These are phyloP conservation scores for Mionectes olivaceus DNA, from an alignment of 2,797 vertebrate species.

Conservation along the genomic window DNA sequence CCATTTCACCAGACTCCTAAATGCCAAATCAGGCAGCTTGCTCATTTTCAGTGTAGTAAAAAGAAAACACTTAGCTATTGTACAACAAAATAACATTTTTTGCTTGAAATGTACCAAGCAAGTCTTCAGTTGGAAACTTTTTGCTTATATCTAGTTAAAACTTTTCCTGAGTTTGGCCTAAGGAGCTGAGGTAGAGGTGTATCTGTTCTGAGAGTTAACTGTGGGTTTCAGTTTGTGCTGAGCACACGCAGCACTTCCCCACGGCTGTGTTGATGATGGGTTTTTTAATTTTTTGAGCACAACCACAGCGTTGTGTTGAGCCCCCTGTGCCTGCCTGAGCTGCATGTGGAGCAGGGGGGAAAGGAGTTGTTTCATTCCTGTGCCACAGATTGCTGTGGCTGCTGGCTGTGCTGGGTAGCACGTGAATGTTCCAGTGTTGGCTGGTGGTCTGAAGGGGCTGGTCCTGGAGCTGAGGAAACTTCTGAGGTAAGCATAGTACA, in stretches of 20 bases:
- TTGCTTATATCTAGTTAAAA: not conserved
- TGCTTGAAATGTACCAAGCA: not conserved
- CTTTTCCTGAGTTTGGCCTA: not conserved
- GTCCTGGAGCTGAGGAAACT: not conserved
- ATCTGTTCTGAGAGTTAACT: not conserved
- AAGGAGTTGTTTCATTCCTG: not conserved
- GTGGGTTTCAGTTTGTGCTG: not conserved
- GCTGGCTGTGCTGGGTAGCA: not conserved
- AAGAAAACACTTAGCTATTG: not conserved
- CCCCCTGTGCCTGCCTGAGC: not conserved
- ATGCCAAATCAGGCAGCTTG: not conserved
- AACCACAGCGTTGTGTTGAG: not conserved
- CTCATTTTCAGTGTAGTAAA: not conserved
- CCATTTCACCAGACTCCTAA: not conserved
- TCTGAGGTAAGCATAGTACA: not conserved
- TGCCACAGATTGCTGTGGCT: not conserved
- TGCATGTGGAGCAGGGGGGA: not conserved
- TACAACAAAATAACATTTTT: not conserved
- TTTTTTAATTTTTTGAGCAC: not conserved
- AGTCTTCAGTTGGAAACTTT: not conserved
- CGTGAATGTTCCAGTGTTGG: not conserved
- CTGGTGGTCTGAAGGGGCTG: not conserved
- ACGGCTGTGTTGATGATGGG: not conserved
- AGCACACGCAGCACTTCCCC: not conserved
- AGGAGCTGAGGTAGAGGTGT: rapidly evolving